Base-by-base conservation (phyloP, 2,888 invertebrate genomes). In the Boloria selene region DNA sequence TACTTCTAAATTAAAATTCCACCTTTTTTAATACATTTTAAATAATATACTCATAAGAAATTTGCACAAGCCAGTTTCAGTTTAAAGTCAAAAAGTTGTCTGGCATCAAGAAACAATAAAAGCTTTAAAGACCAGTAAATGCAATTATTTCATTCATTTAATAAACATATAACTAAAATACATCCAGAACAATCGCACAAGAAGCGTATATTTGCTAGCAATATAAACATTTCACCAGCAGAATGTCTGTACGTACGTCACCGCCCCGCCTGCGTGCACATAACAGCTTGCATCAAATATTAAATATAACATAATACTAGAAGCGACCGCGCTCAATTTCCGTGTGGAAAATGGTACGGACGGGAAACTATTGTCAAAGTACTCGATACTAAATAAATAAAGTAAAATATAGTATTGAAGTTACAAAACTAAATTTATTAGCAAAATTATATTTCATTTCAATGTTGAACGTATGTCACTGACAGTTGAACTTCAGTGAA, bases 281-380 rank as follows among this genome's bases (percentile, higher is more conserved):
- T 53, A 61, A 63, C 62, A 50, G 65, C 66, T 65, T 67, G 63
- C 71, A 66, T 66, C 65, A 67, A 72, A 60, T 66, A 71, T 71
- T 66, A 73, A 69, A 72, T 72, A 70, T 70, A 67, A 68, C 64
- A 65, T 66, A 69, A 65, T 69, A 69, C 67, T 66, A 65, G 64
- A 72, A 51, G 67, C 70, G 63, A 70, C 72, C 75, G 70, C 73
- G 73, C 73, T 79, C 77, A 79, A 80, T 79, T 80, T 80, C 80
- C 80, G 77, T 72, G 64, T 72, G 69, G 70, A 72, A 71, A 72
- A 73, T 72, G 64, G 62, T 66, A 69, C 61, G 67, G 49, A 58
- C n/a, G 18, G 64, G 69, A 31, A 26, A 22, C 62, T 72, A 73
- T 75, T 70, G 58, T 67, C 45, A 61, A 64, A 56, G 26, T 54